Base-by-base conservation (phyloP, 2,888 invertebrate species). In the Sympetrum striolatum region DNA sequence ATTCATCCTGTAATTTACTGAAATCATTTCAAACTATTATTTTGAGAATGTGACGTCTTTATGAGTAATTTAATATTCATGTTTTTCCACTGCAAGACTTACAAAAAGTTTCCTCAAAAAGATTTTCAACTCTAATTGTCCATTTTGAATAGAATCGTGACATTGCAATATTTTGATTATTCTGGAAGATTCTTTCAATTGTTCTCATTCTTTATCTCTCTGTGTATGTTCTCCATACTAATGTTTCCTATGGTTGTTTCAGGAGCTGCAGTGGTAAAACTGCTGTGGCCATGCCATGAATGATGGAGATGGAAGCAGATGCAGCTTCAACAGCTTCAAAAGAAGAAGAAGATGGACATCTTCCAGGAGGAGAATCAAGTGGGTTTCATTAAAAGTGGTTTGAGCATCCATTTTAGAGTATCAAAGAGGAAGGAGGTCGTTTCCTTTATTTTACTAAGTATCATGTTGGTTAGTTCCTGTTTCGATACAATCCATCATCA, bases 301-400 rank as follows among this genome's bases (percentile, higher is more conserved):
- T 86, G 86, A 86, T 86, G 86, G 86, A 86, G 86, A 86, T 86
- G 86, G 86, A 82, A 44, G 82, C 82, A 35, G 82, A 37, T 60
- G 86, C 86, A 86, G 86, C 86, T 37, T 58, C 86, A 60, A 60
- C 86, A 58, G 60, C 86, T 86, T 86, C 86, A 86, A 86, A 86
- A 58, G 86, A 86, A 86, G 86, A 86, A 86, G 86, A 86, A 58
- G 86, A 86, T 86, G 86, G 86, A 86, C 86, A 86, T 37, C 35
- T 64, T 35, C 86, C 22, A 15, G 86, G 60, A 86, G 58, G 31
- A 73, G 73, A 31, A 86, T 37, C 86, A 86, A 60, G 86, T 86
- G n/a, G 37, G 86, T 86, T 58, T n/a, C 22, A 22, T 44, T 44
- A 44, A 44, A n/a, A 31, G 15, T 80, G 31, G 79, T 44, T 48